Evolutionary conservation across 2,888 invertebrate genomes (phyloP), one percentile per base, ranked within the genome.

Genomic region (Morinoia aosen): DNA sequence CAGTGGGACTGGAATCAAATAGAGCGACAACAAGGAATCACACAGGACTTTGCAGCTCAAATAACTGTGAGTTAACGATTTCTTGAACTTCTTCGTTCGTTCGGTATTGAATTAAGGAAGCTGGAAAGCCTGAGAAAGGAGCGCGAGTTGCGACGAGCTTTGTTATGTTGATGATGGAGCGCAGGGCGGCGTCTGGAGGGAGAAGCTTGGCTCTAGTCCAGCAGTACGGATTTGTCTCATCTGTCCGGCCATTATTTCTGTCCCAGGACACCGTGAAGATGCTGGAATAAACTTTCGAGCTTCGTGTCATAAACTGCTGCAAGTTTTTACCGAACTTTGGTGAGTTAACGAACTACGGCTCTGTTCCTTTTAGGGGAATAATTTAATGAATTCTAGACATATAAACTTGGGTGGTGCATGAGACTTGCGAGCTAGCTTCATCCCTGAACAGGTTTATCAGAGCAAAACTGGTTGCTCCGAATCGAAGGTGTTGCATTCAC

Each of bases 141-240:
- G 76, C 76, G 25, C 76, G 76, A 76, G 76, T 76, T 76, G 76
- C 76, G 76, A 76, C 76, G 76, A 76, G 76, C 76, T 76, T 76
- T 76, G 76, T 76, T 76, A 76, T 76, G 76, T 76, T 76, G 76
- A 76, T 76, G 76, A 76, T 76, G 76, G 25, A 76, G 76, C 10
- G 90, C 90, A 40, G 48, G 40, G 16, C 12, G 39, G 90, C 40
- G 48, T 39, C 39, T 90, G 90, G 90, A 39, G 90, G 40, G 39
- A 39, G 12, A 40, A 90, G 16, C 40, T 90, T 90, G 90, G 90
- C 90, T 90, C 40, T 12, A 14, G 90, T 90, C 90, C 90, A 90
- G 90, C 90, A 90, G 90, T 90, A 90, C 90, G 90, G 90, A 90
- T 90, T 90, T 90, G 90, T 90, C 90, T 90, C 90, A 90, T 90